These are phyloP conservation scores for Colostygia pectinataria DNA, from an alignment of 2,888 invertebrate species.

Conservation along the genomic window DNA sequence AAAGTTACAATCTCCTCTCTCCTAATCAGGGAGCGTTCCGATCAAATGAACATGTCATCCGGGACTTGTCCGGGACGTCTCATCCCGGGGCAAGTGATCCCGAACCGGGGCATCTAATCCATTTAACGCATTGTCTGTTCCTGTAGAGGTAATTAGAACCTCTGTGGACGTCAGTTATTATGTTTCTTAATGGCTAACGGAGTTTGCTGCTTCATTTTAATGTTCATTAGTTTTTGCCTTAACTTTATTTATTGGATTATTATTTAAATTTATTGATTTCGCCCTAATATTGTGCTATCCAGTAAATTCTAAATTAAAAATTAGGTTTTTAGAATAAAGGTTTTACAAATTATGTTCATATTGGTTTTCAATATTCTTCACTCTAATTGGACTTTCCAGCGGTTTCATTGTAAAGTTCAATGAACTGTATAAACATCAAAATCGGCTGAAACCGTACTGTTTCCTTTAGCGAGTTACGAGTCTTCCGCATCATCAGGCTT, in stretches of 20 bases:
- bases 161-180: slow-evolving; percentile 21
- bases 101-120: slow-evolving; percentile 29
- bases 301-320: too few species aligned
- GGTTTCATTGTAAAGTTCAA: slow-evolving; percentile 7
- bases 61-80: slow-evolving; percentile 29
- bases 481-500: slow-evolving; percentile 10
- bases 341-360: neutral
- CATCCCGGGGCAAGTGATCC: slow-evolving; percentile 10
- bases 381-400: neutral
- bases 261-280: too few species aligned
- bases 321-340: too few species aligned
- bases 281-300: too few species aligned
- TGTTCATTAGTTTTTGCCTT: neutral
- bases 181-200: slow-evolving; percentile 7
- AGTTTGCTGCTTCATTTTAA: too few species aligned
- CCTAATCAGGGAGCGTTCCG: slow-evolving; percentile 26
- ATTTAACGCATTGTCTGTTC: slow-evolving; percentile 34
- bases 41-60: slow-evolving; percentile 37
- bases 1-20: slow-evolving; percentile 16
- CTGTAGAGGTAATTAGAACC: slow-evolving; percentile 24
- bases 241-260: too few species aligned
- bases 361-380: neutral
- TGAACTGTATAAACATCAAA: slow-evolving; percentile 15
- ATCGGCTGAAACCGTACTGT: slow-evolving; percentile 10
- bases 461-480: slow-evolving; percentile 4